Evolutionary conservation across 2,888 invertebrate genomes (phyloP).

Genomic region (Didymodactylos carnosus): DNA sequence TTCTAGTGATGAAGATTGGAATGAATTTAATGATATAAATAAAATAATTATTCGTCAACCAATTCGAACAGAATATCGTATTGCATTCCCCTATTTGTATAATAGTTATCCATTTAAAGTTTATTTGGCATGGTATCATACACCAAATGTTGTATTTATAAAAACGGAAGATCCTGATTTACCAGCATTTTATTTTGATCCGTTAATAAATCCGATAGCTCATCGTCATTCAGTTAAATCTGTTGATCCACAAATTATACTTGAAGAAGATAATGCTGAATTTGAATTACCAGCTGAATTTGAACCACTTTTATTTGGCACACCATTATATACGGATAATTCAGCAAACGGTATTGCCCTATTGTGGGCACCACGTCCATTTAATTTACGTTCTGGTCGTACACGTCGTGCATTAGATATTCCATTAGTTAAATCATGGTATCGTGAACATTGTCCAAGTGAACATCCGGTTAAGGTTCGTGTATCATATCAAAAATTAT

Average conservation of each 20-base stretch:
- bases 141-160: constrained; percentile 94
- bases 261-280: constrained; percentile 43
- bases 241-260: neutral
- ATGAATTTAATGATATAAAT: constrained; percentile 41
- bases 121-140: constrained; percentile 95
- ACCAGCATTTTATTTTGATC: constrained; percentile 98
- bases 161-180: constrained; percentile 99
- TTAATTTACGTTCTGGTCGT: constrained; percentile 81
- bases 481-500: constrained; percentile 90
- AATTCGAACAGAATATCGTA: constrained; percentile 91
- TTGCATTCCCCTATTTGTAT: constrained; percentile 95
- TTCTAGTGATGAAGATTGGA: constrained; percentile 1
- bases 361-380: constrained; percentile 84
- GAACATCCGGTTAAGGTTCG: constrained; percentile 81
- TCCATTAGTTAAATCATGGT: constrained; percentile 86
- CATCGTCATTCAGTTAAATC: constrained; percentile 52
- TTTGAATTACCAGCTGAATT: constrained; percentile 73
- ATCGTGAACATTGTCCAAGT: constrained; percentile 38
- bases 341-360: constrained; percentile 93
- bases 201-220: constrained; percentile 93
- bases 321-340: constrained; percentile 87
- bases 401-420: constrained; percentile 83
- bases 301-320: constrained; percentile 75
- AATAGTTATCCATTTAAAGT: constrained; percentile 81
- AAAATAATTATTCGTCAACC: constrained; percentile 42